Percentiles rank a stretch among this genome's conserved stretches.
These are phyloP conservation scores for Macropus fuliginosus DNA, from an alignment of 2,797 vertebrate genomes.

Conservation along the genomic window DNA sequence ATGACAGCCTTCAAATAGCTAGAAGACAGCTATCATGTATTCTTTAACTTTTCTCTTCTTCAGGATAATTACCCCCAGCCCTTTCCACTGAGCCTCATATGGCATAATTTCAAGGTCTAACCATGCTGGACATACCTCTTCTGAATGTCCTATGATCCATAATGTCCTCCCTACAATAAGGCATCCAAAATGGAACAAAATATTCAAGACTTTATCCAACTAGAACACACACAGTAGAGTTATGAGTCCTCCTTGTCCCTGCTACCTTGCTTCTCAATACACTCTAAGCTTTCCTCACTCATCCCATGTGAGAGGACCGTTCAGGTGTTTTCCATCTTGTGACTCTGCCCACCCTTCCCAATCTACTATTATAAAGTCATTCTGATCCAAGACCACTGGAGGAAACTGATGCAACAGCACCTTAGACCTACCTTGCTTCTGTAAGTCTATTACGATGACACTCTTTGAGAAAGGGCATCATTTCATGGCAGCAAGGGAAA, in stretches of 20 bases:
- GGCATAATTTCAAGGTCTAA: background rate
- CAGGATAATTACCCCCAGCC: background rate
- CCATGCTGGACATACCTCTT: background rate
- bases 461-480: background rate
- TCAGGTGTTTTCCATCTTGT: background rate
- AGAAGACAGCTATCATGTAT: background rate
- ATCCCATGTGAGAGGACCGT: background rate
- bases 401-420: background rate
- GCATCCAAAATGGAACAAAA: background rate
- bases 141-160: background rate
- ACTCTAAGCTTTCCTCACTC: background rate
- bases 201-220: background rate
- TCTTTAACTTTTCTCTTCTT: background rate
- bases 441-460: background rate
- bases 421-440: background rate
- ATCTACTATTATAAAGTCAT: background rate
- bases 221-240: background rate
- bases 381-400: background rate
- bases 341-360: background rate
- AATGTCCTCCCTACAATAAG: background rate
- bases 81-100: background rate
- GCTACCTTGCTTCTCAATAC: background rate
- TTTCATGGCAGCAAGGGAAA: background rate
- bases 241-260: background rate
- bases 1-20: background rate